Percentiles rank a stretch among this genome's conserved stretches.
Conservation (phyloP, 2,888 invertebrate genomes). For the Meiosimyza platycephala region DNA sequence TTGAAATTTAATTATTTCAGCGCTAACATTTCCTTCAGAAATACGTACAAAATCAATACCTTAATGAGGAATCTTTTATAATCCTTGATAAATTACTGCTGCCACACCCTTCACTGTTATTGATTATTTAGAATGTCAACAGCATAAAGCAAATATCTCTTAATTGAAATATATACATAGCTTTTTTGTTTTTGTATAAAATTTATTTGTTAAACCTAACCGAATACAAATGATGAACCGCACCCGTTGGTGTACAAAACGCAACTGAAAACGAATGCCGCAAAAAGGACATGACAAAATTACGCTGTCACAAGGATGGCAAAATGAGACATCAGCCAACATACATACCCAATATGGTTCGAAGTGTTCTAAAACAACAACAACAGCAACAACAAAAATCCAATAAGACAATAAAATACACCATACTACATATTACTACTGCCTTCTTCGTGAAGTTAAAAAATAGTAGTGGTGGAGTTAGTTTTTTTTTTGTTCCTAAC, state of each 20-base stretch:
- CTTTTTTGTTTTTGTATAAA: background rate
- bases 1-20: too few relatives aligned
- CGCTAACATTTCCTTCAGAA: too few relatives aligned
- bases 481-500: background rate
- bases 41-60: too few relatives aligned
- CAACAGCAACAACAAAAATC: slow-evolving; percentile 21
- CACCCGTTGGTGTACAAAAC: slow-evolving; percentile 53
- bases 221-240: slow-evolving; percentile 45
- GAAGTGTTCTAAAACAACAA: slow-evolving; percentile 24
- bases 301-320: background rate
- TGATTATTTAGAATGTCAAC: background rate
- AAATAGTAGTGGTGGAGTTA: background rate
- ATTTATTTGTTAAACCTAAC: slow-evolving; percentile 22
- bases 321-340: slow-evolving; percentile 5
- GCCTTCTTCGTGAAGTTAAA: too few relatives aligned
- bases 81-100: too few relatives aligned
- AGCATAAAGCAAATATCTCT: background rate
- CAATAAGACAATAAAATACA: slow-evolving; percentile 33
- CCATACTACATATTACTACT: background rate
- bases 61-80: too few relatives aligned
- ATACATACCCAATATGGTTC: background rate
- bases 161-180: background rate
- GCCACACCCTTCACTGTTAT: too few relatives aligned
- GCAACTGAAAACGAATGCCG: slow-evolving; percentile 45
- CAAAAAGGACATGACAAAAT: slow-evolving; percentile 8